A percentile compares a stretch with the other conserved stretches of the same genome.
phyloP scores from a whole-genome alignment of 2,797 vertebrate genomes.

The Harpagifer antarcticus region DNA sequence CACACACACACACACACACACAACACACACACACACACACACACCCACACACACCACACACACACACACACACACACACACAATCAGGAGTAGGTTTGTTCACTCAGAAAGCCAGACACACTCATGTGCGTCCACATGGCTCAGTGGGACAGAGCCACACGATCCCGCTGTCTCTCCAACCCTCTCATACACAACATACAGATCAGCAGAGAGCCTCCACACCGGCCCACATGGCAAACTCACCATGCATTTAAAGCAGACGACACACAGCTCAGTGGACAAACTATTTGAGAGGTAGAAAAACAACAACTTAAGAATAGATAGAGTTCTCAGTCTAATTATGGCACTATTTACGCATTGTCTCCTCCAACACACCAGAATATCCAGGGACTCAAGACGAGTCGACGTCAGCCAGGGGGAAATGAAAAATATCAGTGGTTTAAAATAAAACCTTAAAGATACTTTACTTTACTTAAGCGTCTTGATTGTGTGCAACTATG shows the following conservation, averaged over 20 bases:
- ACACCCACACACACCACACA: too few relatives aligned
- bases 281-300: slow-evolving; percentile 18
- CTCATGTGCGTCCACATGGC: too few relatives aligned
- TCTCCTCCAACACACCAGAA: not conserved
- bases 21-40: too few relatives aligned
- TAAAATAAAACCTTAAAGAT: not conserved
- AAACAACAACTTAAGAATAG: slow-evolving; percentile 21
- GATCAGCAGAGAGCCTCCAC: too few relatives aligned
- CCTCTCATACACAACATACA: too few relatives aligned
- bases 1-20: too few relatives aligned
- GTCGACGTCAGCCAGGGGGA: not conserved
- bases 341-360: slow-evolving; percentile 2
- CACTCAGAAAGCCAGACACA: too few relatives aligned
- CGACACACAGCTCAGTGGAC: not conserved
- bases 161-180: too few relatives aligned
- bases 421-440: not conserved
- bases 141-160: too few relatives aligned
- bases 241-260: slow-evolving; percentile 54
- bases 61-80: too few relatives aligned
- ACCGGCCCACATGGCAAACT: slow-evolving; percentile 21
- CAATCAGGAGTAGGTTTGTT: too few relatives aligned
- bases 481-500: not conserved
- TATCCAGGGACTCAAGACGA: not conserved
- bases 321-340: slow-evolving; percentile 1
- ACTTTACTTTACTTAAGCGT: not conserved